A percentile compares a stretch with the other conserved stretches of the same genome.
These are phyloP conservation scores for Palloptera scutellata DNA, from an alignment of 2,888 invertebrate species.

Conservation along the genomic window DNA sequence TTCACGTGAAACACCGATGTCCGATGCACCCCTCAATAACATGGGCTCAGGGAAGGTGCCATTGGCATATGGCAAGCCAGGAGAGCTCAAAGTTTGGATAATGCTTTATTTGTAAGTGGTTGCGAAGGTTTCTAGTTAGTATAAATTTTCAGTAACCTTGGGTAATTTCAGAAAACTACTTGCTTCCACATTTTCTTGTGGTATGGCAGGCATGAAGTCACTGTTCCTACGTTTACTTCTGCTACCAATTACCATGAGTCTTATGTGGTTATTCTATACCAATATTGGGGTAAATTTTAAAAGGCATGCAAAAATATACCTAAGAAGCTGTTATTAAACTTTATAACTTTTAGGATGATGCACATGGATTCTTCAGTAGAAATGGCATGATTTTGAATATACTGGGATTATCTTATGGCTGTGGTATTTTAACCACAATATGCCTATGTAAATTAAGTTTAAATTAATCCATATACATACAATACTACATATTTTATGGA, in stretches of 20 bases:
- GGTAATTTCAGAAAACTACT: conserved; percentile 71
- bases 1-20: conserved; percentile 81
- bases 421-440: conserved; percentile 62
- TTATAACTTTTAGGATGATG: conserved; percentile 53
- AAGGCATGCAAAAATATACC: not conserved
- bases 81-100: conserved; percentile 73
- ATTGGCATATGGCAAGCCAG: conserved; percentile 77
- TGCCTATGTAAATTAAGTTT: conserved; percentile 50
- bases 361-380: conserved; percentile 62
- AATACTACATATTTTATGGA: not conserved
- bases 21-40: conserved; percentile 70
- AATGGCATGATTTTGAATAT: conserved; percentile 63
- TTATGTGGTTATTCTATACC: conserved; percentile 82
- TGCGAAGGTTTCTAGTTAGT: not conserved
- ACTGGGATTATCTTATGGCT: conserved; percentile 61
- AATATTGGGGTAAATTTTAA: conserved; percentile 58
- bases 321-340: conserved; percentile 1
- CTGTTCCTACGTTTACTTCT: conserved; percentile 78
- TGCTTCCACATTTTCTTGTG: conserved; percentile 81
- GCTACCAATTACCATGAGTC: conserved; percentile 78
- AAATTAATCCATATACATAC: not conserved
- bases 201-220: conserved; percentile 77
- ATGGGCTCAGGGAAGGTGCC: conserved; percentile 73
- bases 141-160: too few relatives aligned
- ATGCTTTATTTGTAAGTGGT: conserved; percentile 71